phyloP scores from a whole-genome alignment of 2,888 invertebrate species.

The Scrobipalpa costella region DNA sequence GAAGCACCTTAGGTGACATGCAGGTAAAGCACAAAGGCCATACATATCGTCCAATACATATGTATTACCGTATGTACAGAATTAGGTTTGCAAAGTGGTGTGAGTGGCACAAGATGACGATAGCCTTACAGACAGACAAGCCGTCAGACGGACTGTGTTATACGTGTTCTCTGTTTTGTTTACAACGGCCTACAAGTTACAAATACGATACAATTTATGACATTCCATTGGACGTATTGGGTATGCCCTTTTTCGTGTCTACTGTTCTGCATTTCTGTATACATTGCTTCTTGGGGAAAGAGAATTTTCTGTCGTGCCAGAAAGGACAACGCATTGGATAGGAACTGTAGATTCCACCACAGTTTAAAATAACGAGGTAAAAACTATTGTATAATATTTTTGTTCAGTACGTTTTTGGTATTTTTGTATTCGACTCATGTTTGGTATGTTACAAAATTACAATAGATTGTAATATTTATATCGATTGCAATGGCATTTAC shows the following conservation, averaged over 20 bases:
- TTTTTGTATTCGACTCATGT: too few species aligned
- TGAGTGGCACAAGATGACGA: constrained; percentile 13
- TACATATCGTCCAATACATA: constrained; percentile 6
- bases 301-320: neutral
- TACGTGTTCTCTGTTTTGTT: constrained; percentile 1
- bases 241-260: constrained; percentile 1
- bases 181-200: constrained; percentile 10
- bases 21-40: constrained; percentile 8
- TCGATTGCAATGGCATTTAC: too few species aligned
- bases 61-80: constrained; percentile 1
- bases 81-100: constrained; percentile 17
- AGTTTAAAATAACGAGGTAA: too few species aligned
- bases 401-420: too few species aligned
- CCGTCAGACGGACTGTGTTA: constrained; percentile 1
- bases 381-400: too few species aligned
- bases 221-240: constrained; percentile 1
- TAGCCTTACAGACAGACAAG: constrained; percentile 9
- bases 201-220: constrained; percentile 15
- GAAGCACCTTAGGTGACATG: neutral
- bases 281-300: neutral
- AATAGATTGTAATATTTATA: too few species aligned
- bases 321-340: neutral
- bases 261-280: neutral
- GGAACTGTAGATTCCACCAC: neutral
- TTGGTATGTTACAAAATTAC: too few species aligned